phyloP scores from a whole-genome alignment of 23 tunicate genomes.

The Halocynthia aurantium region DNA sequence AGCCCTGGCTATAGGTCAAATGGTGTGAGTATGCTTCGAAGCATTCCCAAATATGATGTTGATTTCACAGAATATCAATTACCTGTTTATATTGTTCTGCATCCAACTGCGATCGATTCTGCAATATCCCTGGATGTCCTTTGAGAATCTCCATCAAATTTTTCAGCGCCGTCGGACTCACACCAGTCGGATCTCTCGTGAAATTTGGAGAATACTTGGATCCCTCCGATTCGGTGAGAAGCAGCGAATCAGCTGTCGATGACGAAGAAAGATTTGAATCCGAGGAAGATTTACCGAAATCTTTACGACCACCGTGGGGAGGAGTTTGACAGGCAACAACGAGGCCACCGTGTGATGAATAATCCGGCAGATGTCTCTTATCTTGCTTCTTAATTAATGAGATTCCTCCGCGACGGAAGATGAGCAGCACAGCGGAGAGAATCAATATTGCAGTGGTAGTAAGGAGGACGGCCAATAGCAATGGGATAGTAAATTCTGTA shows the following conservation, averaged over 20 bases:
- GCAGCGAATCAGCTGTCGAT: slow-evolving; percentile 18
- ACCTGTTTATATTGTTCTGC: slow-evolving; percentile 21
- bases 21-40: not conserved
- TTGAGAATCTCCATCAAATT: slow-evolving; percentile 21
- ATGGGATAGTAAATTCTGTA: slow-evolving; percentile 6
- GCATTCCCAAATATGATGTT: not conserved
- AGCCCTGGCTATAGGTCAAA: no score
- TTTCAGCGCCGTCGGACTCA: slow-evolving; percentile 1
- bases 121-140: slow-evolving; percentile 16
- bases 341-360: slow-evolving; percentile 4
- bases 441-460: slow-evolving; percentile 21
- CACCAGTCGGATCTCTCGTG: not conserved
- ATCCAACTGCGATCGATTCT: not conserved
- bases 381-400: not conserved
- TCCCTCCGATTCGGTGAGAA: slow-evolving; percentile 11
- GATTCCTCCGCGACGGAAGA: slow-evolving; percentile 14
- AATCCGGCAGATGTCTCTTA: not conserved
- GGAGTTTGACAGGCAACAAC: slow-evolving; percentile 1
- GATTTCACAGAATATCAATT: not conserved
- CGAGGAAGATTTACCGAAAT: slow-evolving; percentile 10
- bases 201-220: slow-evolving; percentile 10
- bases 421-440: slow-evolving; percentile 5
- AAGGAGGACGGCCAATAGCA: slow-evolving; percentile 1
- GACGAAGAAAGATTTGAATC: slow-evolving; percentile 18
- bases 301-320: slow-evolving; percentile 15